phyloP scores from a whole-genome alignment of 2,113 vertebrate genomes.

The Nothoprocta pentlandii region DNA sequence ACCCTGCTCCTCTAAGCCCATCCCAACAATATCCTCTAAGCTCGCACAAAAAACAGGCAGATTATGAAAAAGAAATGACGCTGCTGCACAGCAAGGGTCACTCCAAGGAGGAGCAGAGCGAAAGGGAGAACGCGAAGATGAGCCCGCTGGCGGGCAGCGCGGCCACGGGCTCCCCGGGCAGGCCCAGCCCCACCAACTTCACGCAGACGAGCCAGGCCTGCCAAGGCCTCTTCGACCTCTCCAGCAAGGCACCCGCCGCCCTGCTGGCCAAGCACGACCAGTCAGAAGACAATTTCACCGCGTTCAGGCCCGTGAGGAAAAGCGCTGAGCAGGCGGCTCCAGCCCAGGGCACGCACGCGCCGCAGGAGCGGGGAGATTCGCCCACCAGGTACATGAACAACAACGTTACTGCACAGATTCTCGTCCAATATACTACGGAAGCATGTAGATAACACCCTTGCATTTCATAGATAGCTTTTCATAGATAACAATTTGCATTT shows the following conservation, averaged over 20 bases:
- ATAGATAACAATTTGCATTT: not conserved
- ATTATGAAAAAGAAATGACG: constrained; percentile 73
- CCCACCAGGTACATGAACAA: constrained; percentile 77
- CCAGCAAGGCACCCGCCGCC: constrained; percentile 50
- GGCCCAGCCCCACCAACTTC: constrained; percentile 88
- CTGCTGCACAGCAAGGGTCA: constrained; percentile 64
- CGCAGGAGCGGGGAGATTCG: constrained; percentile 59
- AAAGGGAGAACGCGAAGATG: constrained; percentile 84
- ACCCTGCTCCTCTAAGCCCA: constrained; percentile 78
- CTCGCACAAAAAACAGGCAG: constrained; percentile 68
- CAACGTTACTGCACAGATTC: not conserved
- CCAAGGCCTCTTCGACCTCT: constrained; percentile 66
- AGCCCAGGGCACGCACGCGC: not conserved
- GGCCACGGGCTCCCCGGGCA: constrained; percentile 91
- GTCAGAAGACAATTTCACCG: constrained; percentile 57
- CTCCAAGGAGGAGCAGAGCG: constrained; percentile 75
- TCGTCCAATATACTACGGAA: not conserved
- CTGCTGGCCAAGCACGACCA: constrained; percentile 50
- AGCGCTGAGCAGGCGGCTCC: constrained; percentile 12
- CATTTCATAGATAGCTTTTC: not conserved
- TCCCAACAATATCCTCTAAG: constrained; percentile 69
- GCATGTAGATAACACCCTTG: not conserved
- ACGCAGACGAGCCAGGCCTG: constrained; percentile 81
- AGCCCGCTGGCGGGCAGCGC: constrained; percentile 91
- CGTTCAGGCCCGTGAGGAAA: constrained; percentile 74